These are phyloP conservation scores for Pardosa pseudoannulata DNA, from an alignment of 2,888 invertebrate species.

Conservation along the genomic window DNA sequence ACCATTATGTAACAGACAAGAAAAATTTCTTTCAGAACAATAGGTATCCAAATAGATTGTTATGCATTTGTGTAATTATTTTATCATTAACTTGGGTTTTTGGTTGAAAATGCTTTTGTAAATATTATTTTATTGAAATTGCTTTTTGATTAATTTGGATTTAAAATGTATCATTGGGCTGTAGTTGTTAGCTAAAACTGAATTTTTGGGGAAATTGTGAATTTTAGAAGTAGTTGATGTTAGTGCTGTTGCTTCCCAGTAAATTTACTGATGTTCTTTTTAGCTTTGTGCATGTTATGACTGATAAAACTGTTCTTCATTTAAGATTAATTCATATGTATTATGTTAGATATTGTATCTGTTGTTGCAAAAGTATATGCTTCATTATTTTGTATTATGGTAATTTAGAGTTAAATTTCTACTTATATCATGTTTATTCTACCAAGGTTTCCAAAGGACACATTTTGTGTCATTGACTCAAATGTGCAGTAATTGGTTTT, in stretches of 20 bases:
- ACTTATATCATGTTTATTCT: constrained; percentile 53
- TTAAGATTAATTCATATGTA: constrained; percentile 39
- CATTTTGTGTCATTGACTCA: constrained; percentile 38
- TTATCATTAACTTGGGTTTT: not conserved
- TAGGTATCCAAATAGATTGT: not conserved
- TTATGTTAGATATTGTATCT: constrained; percentile 48
- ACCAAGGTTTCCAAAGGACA: constrained; percentile 39
- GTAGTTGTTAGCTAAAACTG: constrained; percentile 62
- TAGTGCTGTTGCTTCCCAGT: constrained; percentile 70
- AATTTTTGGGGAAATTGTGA: constrained; percentile 52
- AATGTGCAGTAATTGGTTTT: constrained; percentile 54
- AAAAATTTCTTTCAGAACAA: constrained; percentile 10
- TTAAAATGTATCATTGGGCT: constrained; percentile 44
- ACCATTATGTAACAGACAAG: not conserved
- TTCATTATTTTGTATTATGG: constrained; percentile 67
- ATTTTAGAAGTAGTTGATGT: constrained; percentile 68
- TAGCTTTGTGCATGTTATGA: constrained; percentile 58
- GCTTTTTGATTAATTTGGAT: constrained; percentile 18
- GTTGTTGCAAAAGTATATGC: constrained; percentile 61
- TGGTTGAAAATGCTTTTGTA: constrained; percentile 11
- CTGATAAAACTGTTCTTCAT: constrained; percentile 44
- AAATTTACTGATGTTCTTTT: constrained; percentile 47
- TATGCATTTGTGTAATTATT: not conserved
- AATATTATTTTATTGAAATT: constrained; percentile 11
- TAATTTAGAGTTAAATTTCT: constrained; percentile 68